Base-by-base conservation (phyloP, 1,140 invertebrate species). In the Subanguina moxae region DNA sequence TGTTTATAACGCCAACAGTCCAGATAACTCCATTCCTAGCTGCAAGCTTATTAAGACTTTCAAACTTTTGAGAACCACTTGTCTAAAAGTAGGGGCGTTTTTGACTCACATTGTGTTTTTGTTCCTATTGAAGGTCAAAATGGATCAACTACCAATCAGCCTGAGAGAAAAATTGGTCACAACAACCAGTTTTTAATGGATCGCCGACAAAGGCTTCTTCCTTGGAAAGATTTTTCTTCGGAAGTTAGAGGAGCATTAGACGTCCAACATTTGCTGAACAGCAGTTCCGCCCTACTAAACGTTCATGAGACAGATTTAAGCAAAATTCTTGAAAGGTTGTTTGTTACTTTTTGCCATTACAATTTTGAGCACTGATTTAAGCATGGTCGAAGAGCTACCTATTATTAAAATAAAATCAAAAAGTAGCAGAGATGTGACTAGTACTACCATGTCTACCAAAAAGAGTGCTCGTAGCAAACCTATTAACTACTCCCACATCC, bases 371-470 rank as follows among this genome's bases (percentile, higher is more conserved):
- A n/a, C 3, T 3, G 19, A 9, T 1, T 64, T 64, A 5, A 67
- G 66, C 15, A 67, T 67, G 66, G 58, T 65, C 1, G 66, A 67
- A 25, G 57, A 64, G 30, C 42, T 30, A 13, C 25, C 66, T 61
- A n/a, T 13, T 11, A 38, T 38, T 38, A 38, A 38, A 38, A 38
- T 38, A 5, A 19, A 32, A 42, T 38, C 25, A 66, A 30, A 25
- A 38, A 48, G 25, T 32, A 30, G n/a, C 38, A 27, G 38, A 61
- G 13, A 27, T 46, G 19, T 38, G 32, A 5, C 32, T 11, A 25
- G 1, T 21, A 57, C 27, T 23, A 64, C n/a, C n/a, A n/a, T n/a
- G n/a, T n/a, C n/a, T n/a, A n/a, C 3, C 9, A 23, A n/a, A 19
- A 19, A 38, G 1, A 66, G 59, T 27, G 27, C n/a, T 0, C 25